phyloP scores from a whole-genome alignment of 1,140 invertebrate species.

The Pogonognathellus flavescens region DNA sequence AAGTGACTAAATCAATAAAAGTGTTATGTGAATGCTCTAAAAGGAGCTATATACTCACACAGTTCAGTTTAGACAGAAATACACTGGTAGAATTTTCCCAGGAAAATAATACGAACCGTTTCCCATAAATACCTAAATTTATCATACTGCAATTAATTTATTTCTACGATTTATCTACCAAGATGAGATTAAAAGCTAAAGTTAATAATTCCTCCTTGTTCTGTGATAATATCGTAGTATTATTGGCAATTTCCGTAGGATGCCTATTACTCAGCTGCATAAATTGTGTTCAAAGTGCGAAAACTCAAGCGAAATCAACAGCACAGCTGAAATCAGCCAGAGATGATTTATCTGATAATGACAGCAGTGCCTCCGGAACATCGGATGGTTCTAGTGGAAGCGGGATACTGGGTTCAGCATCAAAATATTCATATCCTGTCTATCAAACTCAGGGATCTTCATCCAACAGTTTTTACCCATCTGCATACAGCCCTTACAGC shows the following conservation, averaged over 20 bases:
- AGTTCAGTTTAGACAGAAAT: background rate
- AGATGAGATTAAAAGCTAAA: background rate
- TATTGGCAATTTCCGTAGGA: background rate
- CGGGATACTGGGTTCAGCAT: background rate
- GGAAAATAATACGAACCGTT: background rate
- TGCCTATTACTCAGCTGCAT: background rate
- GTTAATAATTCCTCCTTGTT: too few relatives aligned
- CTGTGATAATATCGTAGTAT: conserved; percentile 8
- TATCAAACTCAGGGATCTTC: background rate
- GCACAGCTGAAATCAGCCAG: background rate
- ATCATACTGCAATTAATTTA: background rate
- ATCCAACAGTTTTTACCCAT: conserved; percentile 25
- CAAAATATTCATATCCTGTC: conserved; percentile 43
- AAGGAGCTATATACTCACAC: background rate
- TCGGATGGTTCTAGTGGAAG: conserved; percentile 14
- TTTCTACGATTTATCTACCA: background rate
- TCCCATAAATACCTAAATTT: background rate
- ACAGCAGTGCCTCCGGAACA: background rate
- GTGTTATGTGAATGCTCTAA: background rate
- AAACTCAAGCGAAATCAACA: conserved; percentile 9
- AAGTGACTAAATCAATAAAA: conserved; percentile 10
- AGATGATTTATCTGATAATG: conserved; percentile 36
- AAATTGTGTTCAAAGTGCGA: conserved; percentile 35
- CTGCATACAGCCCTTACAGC: conserved; percentile 21
- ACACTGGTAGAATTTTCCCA: background rate